Evolutionary conservation across 2,888 invertebrate genomes (phyloP), one percentile per base, ranked within the genome.

Genomic region (Eurytoma adleriae): DNA sequence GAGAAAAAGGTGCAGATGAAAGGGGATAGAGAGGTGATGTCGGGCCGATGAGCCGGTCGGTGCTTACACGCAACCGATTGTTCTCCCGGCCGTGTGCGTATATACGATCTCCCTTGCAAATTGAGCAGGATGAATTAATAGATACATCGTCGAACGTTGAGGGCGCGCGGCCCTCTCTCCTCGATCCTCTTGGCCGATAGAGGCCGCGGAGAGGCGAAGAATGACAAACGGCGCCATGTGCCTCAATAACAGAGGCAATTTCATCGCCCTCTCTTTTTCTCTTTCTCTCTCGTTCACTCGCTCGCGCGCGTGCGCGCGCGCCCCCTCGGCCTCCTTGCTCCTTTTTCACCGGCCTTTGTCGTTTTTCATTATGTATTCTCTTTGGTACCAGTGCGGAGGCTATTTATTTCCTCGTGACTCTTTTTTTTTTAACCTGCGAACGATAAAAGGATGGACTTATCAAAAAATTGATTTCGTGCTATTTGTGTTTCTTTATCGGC

Each of bases 101-200:
- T 75, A 71, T 75, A 54, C 59, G 57, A 74, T 77, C 80, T 77
- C 80, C 80, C 77, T 77, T 80, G 80, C 80, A 80, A 80, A 80
- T 80, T 80, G 80, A 80, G 66, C 80, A 73, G 80, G 80, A 80
- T 80, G 80, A 80, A 80, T 80, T 80, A 80, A 80, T 80, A 80
- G 80, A 80, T 80, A 80, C 80, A 80, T 80, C 80, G 80, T 73
- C 64, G 77, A 61, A 69, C 66, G 70, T 72, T 62, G 77, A 76
- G 67, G 77, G 73, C 59, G 56, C 20, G 20, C 80, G 69, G 78
- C 71, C 56, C 7, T 40, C 59, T 59, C 54, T 66, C 61, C 20
- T 72, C 71, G 80, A 82, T 72, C 59, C 76, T 57, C 67, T 20
- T 54, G 30, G 18, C 72, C 78, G 78, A 82, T 80, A 80, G 69